These are phyloP conservation scores for Peromyscus attwateri DNA, from an alignment of 2,797 vertebrate genomes.

Conservation along the genomic window DNA sequence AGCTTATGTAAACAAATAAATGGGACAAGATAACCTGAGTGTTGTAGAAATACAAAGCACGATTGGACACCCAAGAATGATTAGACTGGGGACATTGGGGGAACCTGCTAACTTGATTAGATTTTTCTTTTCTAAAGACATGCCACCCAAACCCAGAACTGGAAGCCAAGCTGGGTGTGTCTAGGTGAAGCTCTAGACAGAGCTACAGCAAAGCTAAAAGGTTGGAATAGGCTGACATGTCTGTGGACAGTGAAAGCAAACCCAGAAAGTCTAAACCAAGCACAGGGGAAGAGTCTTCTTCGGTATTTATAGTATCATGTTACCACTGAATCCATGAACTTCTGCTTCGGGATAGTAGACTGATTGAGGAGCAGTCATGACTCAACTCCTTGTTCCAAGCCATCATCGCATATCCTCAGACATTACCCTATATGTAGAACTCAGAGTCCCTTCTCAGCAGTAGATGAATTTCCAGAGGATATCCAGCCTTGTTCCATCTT, in stretches of 20 bases:
- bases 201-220: background rate
- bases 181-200: background rate
- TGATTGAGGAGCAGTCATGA: slow-evolving; percentile 1
- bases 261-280: background rate
- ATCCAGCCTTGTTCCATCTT: background rate
- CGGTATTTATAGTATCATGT: background rate
- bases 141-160: background rate
- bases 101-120: background rate
- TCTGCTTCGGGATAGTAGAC: background rate
- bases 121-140: background rate
- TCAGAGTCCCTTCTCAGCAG: background rate
- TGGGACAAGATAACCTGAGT: background rate
- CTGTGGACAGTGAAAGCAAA: background rate
- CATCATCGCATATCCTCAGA: background rate
- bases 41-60: background rate
- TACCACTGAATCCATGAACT: background rate
- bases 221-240: background rate
- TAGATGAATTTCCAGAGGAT: background rate
- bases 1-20: background rate
- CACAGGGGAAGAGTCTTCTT: background rate
- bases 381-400: background rate
- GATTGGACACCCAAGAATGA: background rate
- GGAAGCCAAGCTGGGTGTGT: background rate
- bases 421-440: background rate
- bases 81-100: background rate